A percentile compares a stretch with the other conserved stretches of the same genome.
Conservation (phyloP, 2,888 invertebrate genomes). For the Criorhina ranunculi region DNA sequence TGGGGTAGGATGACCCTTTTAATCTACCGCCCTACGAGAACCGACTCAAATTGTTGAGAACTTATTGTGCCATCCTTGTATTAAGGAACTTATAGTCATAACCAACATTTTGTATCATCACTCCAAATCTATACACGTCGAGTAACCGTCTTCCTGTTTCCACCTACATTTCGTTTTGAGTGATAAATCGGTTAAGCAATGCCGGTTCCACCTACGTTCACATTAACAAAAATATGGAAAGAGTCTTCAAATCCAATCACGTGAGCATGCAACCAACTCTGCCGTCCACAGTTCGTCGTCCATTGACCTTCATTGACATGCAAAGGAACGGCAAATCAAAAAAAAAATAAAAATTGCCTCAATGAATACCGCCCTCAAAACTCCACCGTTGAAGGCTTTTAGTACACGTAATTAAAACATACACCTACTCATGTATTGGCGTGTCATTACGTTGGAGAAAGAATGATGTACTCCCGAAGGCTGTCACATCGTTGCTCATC, state of each 20-base stretch:
- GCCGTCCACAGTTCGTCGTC: slow-evolving; percentile 34
- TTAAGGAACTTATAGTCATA: too few species aligned
- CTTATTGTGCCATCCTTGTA: too few species aligned
- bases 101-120: slow-evolving; percentile 56
- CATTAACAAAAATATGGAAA: slow-evolving; percentile 37
- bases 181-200: slow-evolving; percentile 47
- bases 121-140: slow-evolving; percentile 11
- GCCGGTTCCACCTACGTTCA: slow-evolving; percentile 52
- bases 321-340: slow-evolving; percentile 59
- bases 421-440: slow-evolving; percentile 59
- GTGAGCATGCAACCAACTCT: slow-evolving; percentile 25
- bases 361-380: slow-evolving; percentile 54
- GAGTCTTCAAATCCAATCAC: slow-evolving; percentile 53
- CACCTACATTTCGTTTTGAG: slow-evolving; percentile 55
- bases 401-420: slow-evolving; percentile 74
- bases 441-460: slow-evolving; percentile 71
- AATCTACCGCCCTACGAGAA: too few species aligned
- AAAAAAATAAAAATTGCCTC: slow-evolving; percentile 43
- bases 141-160: slow-evolving; percentile 61
- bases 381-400: slow-evolving; percentile 13
- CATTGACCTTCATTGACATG: slow-evolving; percentile 57
- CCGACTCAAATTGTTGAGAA: too few species aligned
- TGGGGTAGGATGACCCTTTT: too few species aligned
- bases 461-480: slow-evolving; percentile 73
- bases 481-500: slow-evolving; percentile 65